Base-by-base conservation (phyloP, 1,140 invertebrate species). In the Lasioglossum baleicum region DNA sequence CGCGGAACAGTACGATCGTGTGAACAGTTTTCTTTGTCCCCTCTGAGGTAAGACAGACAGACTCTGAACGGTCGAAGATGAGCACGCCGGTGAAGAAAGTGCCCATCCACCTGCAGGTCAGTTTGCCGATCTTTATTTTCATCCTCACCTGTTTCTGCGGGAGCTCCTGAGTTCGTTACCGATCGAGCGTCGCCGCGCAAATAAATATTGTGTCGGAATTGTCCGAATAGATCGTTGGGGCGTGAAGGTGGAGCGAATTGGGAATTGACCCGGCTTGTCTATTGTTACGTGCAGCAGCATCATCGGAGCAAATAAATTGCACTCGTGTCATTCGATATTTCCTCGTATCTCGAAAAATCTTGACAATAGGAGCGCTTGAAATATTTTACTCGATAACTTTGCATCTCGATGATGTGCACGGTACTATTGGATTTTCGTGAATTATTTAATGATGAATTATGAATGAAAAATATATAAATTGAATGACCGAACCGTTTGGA, bases 61-160 rank as follows among this genome's bases (percentile, higher is more conserved):
- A 3, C 10, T 51, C 22, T 22, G 22, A 42, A 60, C 42, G 56
- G 31, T 66, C 51, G 53, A 88, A 92, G 86, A 93, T 94, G 93
- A 93, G 91, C 78, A 95, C 95, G 74, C 95, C 97, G 79, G 97
- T 98, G 82, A 98, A 98, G 93, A 98, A 98, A 93, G 97, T 98
- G 67, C 97, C 97, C 53, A 98, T 98, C 92, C 97, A 98, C 93
- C 94, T 98, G 88, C 97, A 98, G 96, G 97, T 97, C 93, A 94
- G 94, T 93, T 56, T 53, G 6, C n/a, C 26, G 17, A 42, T 67
- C 64, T 67, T 15, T 66, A 60, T 80, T 68, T 67, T 17, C 53
- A 26, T 22, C 31, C 7, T 35, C 22, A 13, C n/a, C 11, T 44
- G 13, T n/a, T 10, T 8, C 22, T n/a, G 8, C 10, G 7, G 44